Conservation (phyloP, 2,888 invertebrate genomes). For the Aelia acuminata region DNA sequence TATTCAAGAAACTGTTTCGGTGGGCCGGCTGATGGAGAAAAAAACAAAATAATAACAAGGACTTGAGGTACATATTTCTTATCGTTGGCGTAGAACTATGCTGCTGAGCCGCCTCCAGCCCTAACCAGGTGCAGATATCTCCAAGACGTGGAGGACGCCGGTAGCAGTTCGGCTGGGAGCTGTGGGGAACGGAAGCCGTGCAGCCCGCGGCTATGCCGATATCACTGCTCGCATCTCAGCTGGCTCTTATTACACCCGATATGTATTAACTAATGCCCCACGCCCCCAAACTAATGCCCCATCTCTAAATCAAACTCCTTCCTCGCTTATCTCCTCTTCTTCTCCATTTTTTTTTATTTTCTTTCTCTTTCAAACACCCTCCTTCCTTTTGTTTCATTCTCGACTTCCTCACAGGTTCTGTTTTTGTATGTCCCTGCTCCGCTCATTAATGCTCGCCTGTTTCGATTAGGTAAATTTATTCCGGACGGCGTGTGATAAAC, state of each 20-base stretch:
- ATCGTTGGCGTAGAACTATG: not conserved
- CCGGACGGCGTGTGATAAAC: slow-evolving; percentile 37
- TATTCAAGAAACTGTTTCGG: too few species aligned
- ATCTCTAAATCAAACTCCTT: slow-evolving; percentile 34
- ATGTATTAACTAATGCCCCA: slow-evolving; percentile 47
- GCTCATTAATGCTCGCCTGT: slow-evolving; percentile 35
- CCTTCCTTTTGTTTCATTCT: not conserved
- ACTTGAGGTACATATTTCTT: too few species aligned
- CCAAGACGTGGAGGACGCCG: not conserved
- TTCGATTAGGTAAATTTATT: slow-evolving; percentile 54
- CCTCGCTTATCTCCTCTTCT: slow-evolving; percentile 27
- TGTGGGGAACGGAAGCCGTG: not conserved
- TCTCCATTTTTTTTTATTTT: not conserved
- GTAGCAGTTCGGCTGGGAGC: not conserved
- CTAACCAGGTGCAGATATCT: not conserved
- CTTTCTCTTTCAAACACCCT: not conserved
- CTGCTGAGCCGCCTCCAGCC: not conserved
- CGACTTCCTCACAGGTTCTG: not conserved
- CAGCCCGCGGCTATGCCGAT: not conserved
- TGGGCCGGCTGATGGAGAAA: too few species aligned
- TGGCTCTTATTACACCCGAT: slow-evolving; percentile 39
- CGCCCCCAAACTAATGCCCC: slow-evolving; percentile 41
- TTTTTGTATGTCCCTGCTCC: slow-evolving; percentile 34
- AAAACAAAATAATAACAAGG: too few species aligned
- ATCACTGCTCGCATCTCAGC: slow-evolving; percentile 10